Evolutionary conservation across 92 coral and sea anemone genomes (phyloP).

Genomic region (Blastomussa wellsi): DNA sequence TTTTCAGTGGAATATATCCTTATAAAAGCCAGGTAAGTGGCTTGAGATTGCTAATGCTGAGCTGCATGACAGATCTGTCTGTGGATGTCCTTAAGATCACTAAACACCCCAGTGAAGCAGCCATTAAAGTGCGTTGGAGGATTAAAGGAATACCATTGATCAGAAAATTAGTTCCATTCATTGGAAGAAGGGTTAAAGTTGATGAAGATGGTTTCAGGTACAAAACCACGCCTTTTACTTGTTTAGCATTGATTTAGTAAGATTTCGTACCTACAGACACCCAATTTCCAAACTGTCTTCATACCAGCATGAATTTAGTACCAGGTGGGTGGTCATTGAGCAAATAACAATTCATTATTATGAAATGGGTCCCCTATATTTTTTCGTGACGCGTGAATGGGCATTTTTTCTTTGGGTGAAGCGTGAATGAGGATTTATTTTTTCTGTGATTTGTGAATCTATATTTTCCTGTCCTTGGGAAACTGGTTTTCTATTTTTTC

Average conservation of each 20-base stretch:
- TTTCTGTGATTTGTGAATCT: too few species aligned
- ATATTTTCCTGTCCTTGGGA: too few species aligned
- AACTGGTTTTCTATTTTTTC: too few species aligned
- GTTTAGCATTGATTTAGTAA: neutral
- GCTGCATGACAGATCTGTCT: constrained; percentile 69
- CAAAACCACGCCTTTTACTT: neutral
- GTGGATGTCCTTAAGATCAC: constrained; percentile 88
- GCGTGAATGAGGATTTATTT: too few species aligned
- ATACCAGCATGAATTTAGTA: too few species aligned
- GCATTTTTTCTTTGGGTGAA: too few species aligned
- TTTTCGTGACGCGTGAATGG: too few species aligned
- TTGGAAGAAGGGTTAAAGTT: constrained; percentile 44
- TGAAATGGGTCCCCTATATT: too few species aligned
- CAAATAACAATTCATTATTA: too few species aligned
- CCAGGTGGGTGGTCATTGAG: too few species aligned
- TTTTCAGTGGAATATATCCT: constrained; percentile 32
- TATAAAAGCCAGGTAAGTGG: constrained; percentile 40
- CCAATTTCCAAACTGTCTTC: too few species aligned
- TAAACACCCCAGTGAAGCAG: constrained; percentile 79
- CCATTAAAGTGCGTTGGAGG: constrained; percentile 94
- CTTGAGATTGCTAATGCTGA: constrained; percentile 10
- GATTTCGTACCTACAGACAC: too few species aligned
- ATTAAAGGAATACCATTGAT: constrained; percentile 84
- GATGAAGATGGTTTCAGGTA: constrained; percentile 46
- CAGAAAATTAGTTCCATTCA: constrained; percentile 47